Conservation (phyloP, 2,113 vertebrate genomes). For the Eudorcas thomsonii region DNA sequence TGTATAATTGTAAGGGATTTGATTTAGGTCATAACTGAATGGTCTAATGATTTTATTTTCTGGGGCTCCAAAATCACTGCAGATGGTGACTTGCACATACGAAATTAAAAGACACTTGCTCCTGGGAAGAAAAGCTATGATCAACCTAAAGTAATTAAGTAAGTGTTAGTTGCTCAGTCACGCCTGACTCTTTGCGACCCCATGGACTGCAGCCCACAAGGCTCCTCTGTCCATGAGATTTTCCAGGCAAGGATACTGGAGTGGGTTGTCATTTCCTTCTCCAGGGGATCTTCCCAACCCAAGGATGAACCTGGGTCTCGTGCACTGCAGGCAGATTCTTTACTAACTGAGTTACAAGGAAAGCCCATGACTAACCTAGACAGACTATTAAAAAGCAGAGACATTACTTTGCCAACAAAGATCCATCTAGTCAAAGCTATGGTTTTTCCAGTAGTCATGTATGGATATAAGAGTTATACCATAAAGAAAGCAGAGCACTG, state of each 20-base stretch:
- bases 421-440: background rate
- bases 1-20: background rate
- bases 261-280: background rate
- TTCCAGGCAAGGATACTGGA: background rate
- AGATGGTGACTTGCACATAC: background rate
- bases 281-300: background rate
- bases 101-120: background rate
- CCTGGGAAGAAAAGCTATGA: background rate
- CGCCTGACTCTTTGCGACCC: accelerated
- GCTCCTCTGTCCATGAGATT: background rate
- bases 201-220: background rate
- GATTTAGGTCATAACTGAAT: background rate
- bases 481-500: background rate
- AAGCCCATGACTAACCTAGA: background rate
- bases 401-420: background rate
- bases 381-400: background rate
- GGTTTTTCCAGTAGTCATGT: background rate
- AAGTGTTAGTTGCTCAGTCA: background rate
- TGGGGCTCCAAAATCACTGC: background rate
- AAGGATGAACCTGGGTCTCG: background rate
- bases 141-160: background rate
- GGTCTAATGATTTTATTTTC: background rate
- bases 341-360: background rate
- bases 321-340: background rate
- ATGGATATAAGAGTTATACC: background rate